A percentile compares a stretch with the other conserved stretches of the same genome.
Conservation (phyloP, 2,113 vertebrate species). For the Toxotes jaculatrix region DNA sequence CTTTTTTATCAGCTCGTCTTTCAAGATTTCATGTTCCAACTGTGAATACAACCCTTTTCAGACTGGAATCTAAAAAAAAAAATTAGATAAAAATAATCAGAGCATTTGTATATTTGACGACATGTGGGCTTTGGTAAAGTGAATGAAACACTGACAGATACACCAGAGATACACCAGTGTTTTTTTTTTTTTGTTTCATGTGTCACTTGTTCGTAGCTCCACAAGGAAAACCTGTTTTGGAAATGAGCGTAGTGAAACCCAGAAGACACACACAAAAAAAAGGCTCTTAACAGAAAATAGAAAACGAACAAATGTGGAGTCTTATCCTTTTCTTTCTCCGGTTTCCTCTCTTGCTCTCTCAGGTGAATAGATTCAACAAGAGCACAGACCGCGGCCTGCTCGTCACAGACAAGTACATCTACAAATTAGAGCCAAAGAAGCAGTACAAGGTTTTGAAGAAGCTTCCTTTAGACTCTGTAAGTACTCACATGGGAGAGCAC, state of each 20-base stretch:
- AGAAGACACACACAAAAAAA: background rate
- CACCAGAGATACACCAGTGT: conserved; percentile 2
- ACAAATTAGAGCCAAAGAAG: conserved; percentile 90
- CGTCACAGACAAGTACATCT: conserved; percentile 90
- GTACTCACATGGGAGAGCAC: conserved; percentile 39
- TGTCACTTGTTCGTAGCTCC: conserved; percentile 7
- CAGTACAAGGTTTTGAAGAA: conserved; percentile 89
- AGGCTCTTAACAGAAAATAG: background rate
- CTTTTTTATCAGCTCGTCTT: conserved; percentile 27
- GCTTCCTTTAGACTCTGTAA: conserved; percentile 86
- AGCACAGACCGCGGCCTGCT: conserved; percentile 90
- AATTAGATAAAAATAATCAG: conserved; percentile 8
- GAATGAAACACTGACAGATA: conserved; percentile 32
- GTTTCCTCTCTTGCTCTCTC: conserved; percentile 1
- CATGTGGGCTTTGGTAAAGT: conserved; percentile 8
- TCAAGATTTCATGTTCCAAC: conserved; percentile 16
- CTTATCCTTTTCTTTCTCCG: background rate
- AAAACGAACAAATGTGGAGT: conserved; percentile 2
- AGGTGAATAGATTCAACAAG: conserved; percentile 93
- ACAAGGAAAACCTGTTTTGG: conserved; percentile 5
- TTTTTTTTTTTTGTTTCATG: background rate
- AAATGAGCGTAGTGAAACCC: background rate
- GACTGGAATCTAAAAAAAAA: background rate
- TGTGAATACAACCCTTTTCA: conserved; percentile 17
- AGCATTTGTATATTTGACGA: conserved; percentile 26